A percentile compares a stretch with the other conserved stretches of the same genome.
phyloP scores from a whole-genome alignment of 2,797 vertebrate species.

The Notoglanidium macrostoma region DNA sequence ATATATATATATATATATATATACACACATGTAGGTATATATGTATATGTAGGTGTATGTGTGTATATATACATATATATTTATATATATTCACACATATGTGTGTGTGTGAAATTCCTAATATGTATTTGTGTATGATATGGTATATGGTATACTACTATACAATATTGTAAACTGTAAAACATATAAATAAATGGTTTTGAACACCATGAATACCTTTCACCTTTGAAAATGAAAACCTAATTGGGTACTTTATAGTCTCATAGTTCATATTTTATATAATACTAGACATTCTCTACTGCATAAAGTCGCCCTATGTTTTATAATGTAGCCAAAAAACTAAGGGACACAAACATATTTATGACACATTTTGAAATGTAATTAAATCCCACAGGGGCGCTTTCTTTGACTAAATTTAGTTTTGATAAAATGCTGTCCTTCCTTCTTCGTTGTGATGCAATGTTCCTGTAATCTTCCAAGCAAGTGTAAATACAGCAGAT shows the following conservation, averaged over 20 bases:
- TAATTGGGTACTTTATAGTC: not conserved
- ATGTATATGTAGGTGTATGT: too few species aligned
- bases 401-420: not conserved
- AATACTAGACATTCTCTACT: not conserved
- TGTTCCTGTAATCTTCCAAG: not conserved
- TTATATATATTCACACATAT: not conserved
- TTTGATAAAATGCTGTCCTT: not conserved
- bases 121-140: not conserved
- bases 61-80: too few species aligned
- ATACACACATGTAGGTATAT: too few species aligned
- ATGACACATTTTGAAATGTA: not conserved
- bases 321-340: not conserved
- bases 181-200: not conserved
- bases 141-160: too few species aligned
- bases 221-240: not conserved
- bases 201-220: not conserved
- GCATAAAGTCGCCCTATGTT: not conserved
- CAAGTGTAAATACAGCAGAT: constrained; percentile 18
- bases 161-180: not conserved
- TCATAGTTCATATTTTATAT: not conserved
- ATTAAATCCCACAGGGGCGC: not conserved
- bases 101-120: not conserved
- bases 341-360: not conserved
- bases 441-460: not conserved
- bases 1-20: too few species aligned